Percentiles rank a stretch among this genome's conserved stretches.
Evolutionary conservation across 2,797 vertebrate genomes (phyloP).

Genomic region (Aeoliscus strigatus): DNA sequence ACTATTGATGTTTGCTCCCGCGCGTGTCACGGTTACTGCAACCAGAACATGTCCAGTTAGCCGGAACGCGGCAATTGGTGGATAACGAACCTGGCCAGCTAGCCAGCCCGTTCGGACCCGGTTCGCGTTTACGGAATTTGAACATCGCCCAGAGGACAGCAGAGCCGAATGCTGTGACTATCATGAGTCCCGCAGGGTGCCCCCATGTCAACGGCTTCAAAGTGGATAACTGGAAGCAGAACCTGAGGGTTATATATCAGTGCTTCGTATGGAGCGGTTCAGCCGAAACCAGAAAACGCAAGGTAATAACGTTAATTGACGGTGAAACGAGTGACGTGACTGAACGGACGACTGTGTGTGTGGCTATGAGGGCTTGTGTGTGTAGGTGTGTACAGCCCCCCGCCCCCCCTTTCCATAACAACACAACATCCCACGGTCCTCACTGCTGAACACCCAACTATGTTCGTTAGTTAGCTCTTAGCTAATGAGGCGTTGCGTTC

Average conservation of each 20-base stretch:
- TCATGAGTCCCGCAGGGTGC: constrained; percentile 91
- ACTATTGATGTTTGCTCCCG: constrained; percentile 48
- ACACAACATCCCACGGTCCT: too few species aligned
- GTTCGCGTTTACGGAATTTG: constrained; percentile 35
- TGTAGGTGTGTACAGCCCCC: neutral
- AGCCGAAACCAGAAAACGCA: constrained; percentile 91
- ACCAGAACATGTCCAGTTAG: constrained; percentile 63
- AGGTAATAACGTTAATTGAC: constrained; percentile 80
- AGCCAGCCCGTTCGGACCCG: constrained; percentile 37
- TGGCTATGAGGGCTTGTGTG: too few species aligned
- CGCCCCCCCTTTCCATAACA: too few species aligned
- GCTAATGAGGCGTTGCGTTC: too few species aligned
- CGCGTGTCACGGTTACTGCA: constrained; percentile 43
- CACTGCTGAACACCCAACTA: too few species aligned
- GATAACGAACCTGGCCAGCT: constrained; percentile 60
- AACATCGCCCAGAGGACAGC: constrained; percentile 40
- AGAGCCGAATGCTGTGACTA: constrained; percentile 68
- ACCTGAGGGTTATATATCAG: constrained; percentile 93
- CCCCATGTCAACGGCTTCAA: constrained; percentile 93
- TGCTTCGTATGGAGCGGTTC: constrained; percentile 97
- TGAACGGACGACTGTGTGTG: neutral
- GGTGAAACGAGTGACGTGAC: constrained; percentile 10
- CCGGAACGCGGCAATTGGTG: constrained; percentile 56
- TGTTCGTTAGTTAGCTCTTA: too few species aligned
- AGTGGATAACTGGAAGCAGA: constrained; percentile 98